Conservation (phyloP, 2,113 vertebrate species). For the Hippotragus niger region DNA sequence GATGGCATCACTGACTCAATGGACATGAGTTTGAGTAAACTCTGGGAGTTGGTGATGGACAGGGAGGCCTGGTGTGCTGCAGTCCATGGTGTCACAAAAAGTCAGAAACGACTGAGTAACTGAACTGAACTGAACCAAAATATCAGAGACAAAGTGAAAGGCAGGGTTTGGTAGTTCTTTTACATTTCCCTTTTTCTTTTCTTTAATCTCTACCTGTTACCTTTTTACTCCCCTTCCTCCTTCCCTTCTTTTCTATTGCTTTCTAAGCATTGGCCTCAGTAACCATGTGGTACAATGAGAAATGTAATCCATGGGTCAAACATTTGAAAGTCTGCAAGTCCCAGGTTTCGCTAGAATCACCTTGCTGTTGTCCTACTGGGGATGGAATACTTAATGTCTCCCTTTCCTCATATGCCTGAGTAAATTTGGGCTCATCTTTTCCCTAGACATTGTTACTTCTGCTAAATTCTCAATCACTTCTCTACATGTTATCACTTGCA, state of each 20-base stretch:
- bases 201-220: not conserved
- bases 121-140: not conserved
- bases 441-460: not conserved
- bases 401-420: not conserved
- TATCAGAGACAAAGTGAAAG: not conserved
- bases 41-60: not conserved
- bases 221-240: not conserved
- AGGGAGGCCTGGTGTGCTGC: not conserved
- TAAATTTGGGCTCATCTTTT: not conserved
- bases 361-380: not conserved
- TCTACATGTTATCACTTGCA: not conserved
- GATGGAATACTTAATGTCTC: not conserved
- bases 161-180: not conserved
- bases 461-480: not conserved
- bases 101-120: not conserved
- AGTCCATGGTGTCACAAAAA: not conserved
- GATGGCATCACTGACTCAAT: not conserved
- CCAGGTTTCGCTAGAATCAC: not conserved
- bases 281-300: not conserved
- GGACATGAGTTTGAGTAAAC: not conserved
- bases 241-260: not conserved
- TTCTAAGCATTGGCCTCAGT: not conserved
- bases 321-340: not conserved
- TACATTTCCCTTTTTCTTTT: not conserved
- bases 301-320: not conserved